Percentiles rank a stretch among this genome's conserved stretches.
These are phyloP conservation scores for Miniopterus natalensis DNA, from an alignment of 2,113 vertebrate species.

Conservation along the genomic window DNA sequence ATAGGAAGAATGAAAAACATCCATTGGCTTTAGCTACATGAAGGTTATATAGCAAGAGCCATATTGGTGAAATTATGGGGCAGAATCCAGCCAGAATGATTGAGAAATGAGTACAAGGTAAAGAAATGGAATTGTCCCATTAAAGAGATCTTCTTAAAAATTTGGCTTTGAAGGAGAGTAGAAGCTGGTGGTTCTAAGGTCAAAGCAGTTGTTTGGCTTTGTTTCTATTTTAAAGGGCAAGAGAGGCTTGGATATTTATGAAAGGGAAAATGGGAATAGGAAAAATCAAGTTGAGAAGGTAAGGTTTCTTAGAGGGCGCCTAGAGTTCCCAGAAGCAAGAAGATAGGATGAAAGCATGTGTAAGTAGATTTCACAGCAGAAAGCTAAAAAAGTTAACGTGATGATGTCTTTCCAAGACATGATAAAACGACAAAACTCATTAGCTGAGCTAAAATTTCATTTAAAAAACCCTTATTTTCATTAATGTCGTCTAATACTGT, in stretches of 20 bases:
- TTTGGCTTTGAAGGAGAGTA: constrained; percentile 4
- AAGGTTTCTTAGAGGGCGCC: not conserved
- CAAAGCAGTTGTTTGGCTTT: not conserved
- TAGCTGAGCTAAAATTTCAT: constrained; percentile 26
- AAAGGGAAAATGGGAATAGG: not conserved
- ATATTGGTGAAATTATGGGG: not conserved
- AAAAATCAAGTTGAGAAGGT: constrained; percentile 45
- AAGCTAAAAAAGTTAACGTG: constrained; percentile 22
- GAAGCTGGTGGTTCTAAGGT: not conserved
- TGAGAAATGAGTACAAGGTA: constrained; percentile 43
- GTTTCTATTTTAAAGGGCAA: constrained; percentile 30
- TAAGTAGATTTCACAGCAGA: not conserved
- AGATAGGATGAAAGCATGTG: not conserved
- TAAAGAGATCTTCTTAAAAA: constrained; percentile 19
- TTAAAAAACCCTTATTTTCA: constrained; percentile 44
- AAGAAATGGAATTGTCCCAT: constrained; percentile 34
- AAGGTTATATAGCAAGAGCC: not conserved
- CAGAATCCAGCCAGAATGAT: not conserved
- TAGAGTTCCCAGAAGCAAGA: not conserved
- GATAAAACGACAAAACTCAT: not conserved
- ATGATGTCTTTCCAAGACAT: constrained; percentile 1
- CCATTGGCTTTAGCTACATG: not conserved
- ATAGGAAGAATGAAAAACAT: not conserved
- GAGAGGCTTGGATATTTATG: not conserved
- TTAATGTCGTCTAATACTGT: not conserved